Base-by-base conservation (phyloP, 1,140 invertebrate species). In the Drosophila triauraria region DNA sequence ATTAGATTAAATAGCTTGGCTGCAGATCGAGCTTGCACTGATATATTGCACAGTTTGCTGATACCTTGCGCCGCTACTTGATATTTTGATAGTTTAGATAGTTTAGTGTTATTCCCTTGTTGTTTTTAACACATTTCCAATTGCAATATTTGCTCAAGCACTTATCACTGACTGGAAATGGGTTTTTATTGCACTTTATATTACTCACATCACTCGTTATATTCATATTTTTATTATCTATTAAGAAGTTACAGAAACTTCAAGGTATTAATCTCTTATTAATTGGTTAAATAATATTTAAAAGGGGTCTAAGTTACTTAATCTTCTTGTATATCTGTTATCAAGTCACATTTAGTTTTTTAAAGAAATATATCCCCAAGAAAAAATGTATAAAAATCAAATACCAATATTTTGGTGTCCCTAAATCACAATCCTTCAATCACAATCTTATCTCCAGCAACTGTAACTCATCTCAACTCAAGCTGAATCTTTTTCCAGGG, bases 41-140 rank as follows among this genome's bases (percentile, higher is more conserved):
- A 38, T 38, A 15, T 50, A 63, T 13, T 40, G 15, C 27, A 62
- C 32, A 30, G 27, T 64, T 69, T 65, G 12, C 38, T 27, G 35
- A 38, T 53, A 53, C n/a, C 38, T 53, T 27, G 30, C 0, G 23
- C 30, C 0, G 23, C 30, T 63, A 50, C 30, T 53, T 51, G 20
- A 69, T 44, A 32, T 62, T 62, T 61, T 44, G 15, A 56, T 25
- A 35, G 30, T 15, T 53, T 27, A 5, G 20, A 30, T 30, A 30
- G 27, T 30, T 30, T 6, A 54, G 67, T 70, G 67, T 67, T 67
- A 53, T 20, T 1, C 47, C 9, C 9, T 7, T 70, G 47, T 53
- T 44, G 62, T 53, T 70, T 70, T 54, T 70, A 23, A 70, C 67
- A 70, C 67, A 38, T 70, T 67, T 53, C 23, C 32, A 40, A 70